Evolutionary conservation across 2,797 vertebrate genomes (phyloP), one percentile per base, ranked within the genome.

Genomic region (Cynopterus sphinx): DNA sequence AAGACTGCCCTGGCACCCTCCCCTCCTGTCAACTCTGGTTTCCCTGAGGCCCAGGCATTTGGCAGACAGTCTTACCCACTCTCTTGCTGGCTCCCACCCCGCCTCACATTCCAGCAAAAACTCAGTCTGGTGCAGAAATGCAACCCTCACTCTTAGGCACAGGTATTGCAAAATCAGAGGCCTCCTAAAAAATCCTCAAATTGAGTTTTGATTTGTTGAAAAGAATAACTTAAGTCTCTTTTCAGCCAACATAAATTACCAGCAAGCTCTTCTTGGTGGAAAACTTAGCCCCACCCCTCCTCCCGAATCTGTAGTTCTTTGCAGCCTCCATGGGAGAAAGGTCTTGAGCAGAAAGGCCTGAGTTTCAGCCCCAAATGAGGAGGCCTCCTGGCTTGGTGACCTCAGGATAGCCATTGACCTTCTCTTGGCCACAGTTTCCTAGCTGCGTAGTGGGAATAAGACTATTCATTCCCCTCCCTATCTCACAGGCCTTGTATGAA

Each of bases 81-180:
- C 51, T 39, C 33, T 21, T 59, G 77, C 90, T 96, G 84, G 67
- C 33, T 92, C 36, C 55, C 22, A 78, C 11, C 84, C 59, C 46
- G 63, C 71, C 22, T 81, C 24, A 0, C 67, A 59, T 88, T 81
- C 39, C 75, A 88, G 53, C 16, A 46, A 87, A 65, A 63, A 6
- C 39, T 95, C 87, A 61, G 33, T 61, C 41, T 86, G 63, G 31
- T 53, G 26, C 51, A 68, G 63, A 95, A 92, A 95, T 26, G 46
- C 13, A 92, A 7, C 39, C 28, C 43, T 87, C 0, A 0, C 55
- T 84, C 79, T 77, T 51, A 53, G 36, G 65, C 65, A 51, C 71
- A 90, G 77, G 87, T 97, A 82, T 90, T 6, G 0, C 55, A 81
- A 84, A 90, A 87, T 57, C 71, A 93, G 70, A 82, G 33, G 26